Base-by-base conservation (phyloP, 2,888 invertebrate genomes). In the Stenurella melanura region DNA sequence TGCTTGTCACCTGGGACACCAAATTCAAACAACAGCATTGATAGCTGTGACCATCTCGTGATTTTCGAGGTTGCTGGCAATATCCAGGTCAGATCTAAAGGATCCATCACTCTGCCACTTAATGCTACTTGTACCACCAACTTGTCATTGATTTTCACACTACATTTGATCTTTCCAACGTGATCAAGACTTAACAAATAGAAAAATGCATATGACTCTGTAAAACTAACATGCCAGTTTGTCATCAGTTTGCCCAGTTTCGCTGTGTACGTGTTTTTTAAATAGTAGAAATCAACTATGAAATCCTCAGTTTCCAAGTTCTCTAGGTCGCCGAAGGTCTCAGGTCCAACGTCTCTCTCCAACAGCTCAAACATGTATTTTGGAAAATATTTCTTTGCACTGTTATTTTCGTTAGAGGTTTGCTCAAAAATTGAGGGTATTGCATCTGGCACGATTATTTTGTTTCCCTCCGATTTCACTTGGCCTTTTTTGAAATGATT, bases 81-180 rank as follows among this genome's bases (percentile, higher is more conserved):
- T 21, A 77, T 77, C 75, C 77, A 79, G 10, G 82, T 83, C 10
- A 76, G 69, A 75, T 83, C 83, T 66, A 82, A 67, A n/a, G 83
- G 82, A 71, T 83, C 83, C 78, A 83, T 77, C 11, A 77, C 42
- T 34, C 80, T 75, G 5, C 81, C 81, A 11, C 76, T 79, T 15
- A 82, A 68, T 1, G 75, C 71, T 5, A 83, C 66, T 50, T 77
- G 76, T 15, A 80, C 76, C 12, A 61, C 26, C 69, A 83, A 42
- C 11, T 66, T 19, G 5, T 64, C 42, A n/a, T 78, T 71, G 9
- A 78, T 79, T 70, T 77, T 70, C n/a, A 82, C 69, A 57, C 78
- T 80, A 63, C 74, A 76, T 50, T 76, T 75, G 11, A 82, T 70
- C 64, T 76, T 80, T 6, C 64, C 74, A 0, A 76, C 73, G n/a